A percentile compares a stretch with the other conserved stretches of the same genome.
These are phyloP conservation scores for Lacerta bilineata DNA, from an alignment of 2,797 vertebrate genomes.

Conservation along the genomic window DNA sequence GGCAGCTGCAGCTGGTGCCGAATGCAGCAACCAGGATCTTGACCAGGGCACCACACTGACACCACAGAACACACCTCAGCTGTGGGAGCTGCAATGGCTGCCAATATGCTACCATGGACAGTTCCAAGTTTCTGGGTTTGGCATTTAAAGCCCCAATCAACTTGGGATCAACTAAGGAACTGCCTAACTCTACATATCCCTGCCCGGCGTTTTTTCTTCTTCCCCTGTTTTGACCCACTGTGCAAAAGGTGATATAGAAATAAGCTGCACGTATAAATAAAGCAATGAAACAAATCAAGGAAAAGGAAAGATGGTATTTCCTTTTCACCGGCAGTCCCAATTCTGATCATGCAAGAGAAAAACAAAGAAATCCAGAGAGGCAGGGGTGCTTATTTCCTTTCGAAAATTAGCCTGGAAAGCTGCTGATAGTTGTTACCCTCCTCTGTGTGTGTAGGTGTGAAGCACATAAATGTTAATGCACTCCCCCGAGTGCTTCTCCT, in stretches of 20 bases:
- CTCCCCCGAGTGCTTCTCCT: background rate
- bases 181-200: too few species aligned
- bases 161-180: too few species aligned
- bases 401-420: background rate
- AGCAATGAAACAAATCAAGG: background rate
- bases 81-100: too few species aligned
- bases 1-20: too few species aligned
- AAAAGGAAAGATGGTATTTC: background rate
- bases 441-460: background rate
- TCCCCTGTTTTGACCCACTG: background rate
- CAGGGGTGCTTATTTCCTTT: constrained; percentile 7
- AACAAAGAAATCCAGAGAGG: constrained; percentile 11
- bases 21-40: too few species aligned
- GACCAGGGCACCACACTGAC: too few species aligned
- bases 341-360: background rate
- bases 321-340: background rate
- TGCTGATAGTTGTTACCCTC: background rate
- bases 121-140: too few species aligned
- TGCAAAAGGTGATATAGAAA: background rate
- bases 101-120: too few species aligned
- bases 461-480: constrained; percentile 25
- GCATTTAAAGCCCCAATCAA: too few species aligned
- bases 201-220: too few species aligned
- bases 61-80: too few species aligned
- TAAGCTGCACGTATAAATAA: background rate